phyloP scores from a whole-genome alignment of 2,113 vertebrate species.

The Recurvirostra avosetta region DNA sequence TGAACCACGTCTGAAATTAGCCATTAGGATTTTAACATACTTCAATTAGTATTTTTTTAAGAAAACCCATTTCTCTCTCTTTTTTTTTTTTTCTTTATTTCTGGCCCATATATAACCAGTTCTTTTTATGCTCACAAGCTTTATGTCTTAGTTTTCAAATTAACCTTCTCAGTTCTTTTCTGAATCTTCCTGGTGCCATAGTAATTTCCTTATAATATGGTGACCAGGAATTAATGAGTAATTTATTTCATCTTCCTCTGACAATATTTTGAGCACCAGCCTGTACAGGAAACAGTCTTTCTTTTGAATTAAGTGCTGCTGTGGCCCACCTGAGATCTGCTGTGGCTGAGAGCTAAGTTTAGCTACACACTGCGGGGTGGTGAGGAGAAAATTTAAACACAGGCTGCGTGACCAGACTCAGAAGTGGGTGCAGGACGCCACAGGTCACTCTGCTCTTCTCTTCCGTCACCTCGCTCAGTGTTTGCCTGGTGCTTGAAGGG shows the following conservation, averaged over 20 bases:
- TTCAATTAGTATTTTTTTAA: conserved; percentile 20
- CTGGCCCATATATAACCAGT: background rate
- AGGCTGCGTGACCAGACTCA: background rate
- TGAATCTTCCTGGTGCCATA: background rate
- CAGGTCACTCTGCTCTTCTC: background rate
- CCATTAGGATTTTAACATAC: background rate
- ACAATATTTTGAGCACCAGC: background rate
- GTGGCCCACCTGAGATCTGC: conserved; percentile 20
- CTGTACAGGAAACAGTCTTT: background rate
- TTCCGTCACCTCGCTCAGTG: accelerated
- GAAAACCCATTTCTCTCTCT: background rate
- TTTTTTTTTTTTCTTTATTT: background rate
- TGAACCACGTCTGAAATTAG: background rate
- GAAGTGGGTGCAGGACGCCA: background rate
- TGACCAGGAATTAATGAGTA: background rate
- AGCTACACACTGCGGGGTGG: background rate
- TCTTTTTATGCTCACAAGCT: background rate
- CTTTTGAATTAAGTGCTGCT: conserved; percentile 26
- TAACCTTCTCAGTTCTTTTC: background rate
- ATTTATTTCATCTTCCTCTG: conserved; percentile 13
- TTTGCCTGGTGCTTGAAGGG: background rate
- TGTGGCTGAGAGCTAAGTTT: conserved; percentile 19
- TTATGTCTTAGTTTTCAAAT: background rate
- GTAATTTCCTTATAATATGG: background rate
- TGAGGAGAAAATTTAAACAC: background rate